Percentiles rank a stretch among this genome's conserved stretches.
Evolutionary conservation across 2,888 invertebrate genomes (phyloP).

Genomic region (Baronia brevicornis): DNA sequence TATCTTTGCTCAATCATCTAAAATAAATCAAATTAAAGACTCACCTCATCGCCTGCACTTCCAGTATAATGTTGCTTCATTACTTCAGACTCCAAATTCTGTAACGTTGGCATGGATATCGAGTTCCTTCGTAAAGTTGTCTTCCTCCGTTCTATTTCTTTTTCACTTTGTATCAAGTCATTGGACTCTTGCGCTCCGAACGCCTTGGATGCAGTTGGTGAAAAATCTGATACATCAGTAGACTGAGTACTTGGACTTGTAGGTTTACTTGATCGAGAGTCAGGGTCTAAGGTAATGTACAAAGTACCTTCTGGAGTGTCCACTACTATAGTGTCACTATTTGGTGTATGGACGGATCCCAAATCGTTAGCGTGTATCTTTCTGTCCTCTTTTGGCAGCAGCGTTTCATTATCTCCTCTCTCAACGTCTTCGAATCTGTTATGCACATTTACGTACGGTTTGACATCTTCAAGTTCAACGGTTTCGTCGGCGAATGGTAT

Average conservation of each 20-base stretch:
- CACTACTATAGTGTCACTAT: conserved; percentile 63
- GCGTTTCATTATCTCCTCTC: conserved; percentile 22
- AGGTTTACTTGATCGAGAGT: conserved; percentile 35
- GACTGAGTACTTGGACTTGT: conserved; percentile 36
- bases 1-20: conserved; percentile 10
- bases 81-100: conserved; percentile 79
- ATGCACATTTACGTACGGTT: conserved; percentile 33
- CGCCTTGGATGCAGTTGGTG: conserved; percentile 43
- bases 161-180: conserved; percentile 44
- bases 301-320: conserved; percentile 66
- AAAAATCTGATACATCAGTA: conserved; percentile 33
- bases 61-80: conserved; percentile 60
- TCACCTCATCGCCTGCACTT: conserved; percentile 49
- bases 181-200: conserved; percentile 44
- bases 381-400: conserved; percentile 16
- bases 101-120: conserved; percentile 83
- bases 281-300: conserved; percentile 62
- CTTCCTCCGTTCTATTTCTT: conserved; percentile 36
- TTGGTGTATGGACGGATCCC: conserved; percentile 52
- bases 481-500: conserved; percentile 47
- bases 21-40: conserved; percentile 21
- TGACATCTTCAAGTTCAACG: conserved; percentile 37
- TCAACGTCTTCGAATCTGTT: conserved; percentile 34
- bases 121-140: conserved; percentile 78
- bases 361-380: conserved; percentile 52